These are phyloP conservation scores for Sceloporus undulatus DNA, from an alignment of 2,113 vertebrate genomes.

Conservation along the genomic window DNA sequence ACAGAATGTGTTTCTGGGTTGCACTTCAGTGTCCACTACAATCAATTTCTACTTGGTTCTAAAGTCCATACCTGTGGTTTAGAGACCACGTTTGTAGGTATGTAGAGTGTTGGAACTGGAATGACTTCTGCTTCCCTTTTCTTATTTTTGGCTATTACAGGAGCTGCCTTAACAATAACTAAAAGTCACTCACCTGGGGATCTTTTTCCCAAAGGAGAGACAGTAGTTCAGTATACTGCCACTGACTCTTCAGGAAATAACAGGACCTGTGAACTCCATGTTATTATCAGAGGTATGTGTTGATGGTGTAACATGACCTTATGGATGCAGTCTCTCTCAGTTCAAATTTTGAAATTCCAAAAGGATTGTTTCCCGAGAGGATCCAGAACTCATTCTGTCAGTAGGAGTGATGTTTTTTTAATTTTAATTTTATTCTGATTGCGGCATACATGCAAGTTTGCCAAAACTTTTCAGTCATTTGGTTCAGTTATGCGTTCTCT, in stretches of 20 bases:
- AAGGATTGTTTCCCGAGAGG: background rate
- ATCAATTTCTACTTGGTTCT: background rate
- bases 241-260: conserved; percentile 92
- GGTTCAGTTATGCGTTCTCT: background rate
- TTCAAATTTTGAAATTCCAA: background rate
- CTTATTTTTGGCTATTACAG: conserved; percentile 69
- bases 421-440: too few species aligned
- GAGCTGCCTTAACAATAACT: conserved; percentile 81
- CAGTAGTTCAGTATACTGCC: conserved; percentile 87
- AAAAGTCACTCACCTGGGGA: conserved; percentile 87
- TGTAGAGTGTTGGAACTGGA: background rate
- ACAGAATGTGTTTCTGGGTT: background rate
- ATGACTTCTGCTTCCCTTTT: background rate
- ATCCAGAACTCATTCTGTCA: background rate
- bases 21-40: background rate
- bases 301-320: background rate
- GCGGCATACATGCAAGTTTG: background rate
- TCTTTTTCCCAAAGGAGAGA: conserved; percentile 89
- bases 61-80: background rate
- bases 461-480: background rate
- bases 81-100: background rate
- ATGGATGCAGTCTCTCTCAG: background rate
- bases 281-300: conserved; percentile 89
- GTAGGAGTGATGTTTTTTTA: too few species aligned
- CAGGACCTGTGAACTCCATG: conserved; percentile 89